phyloP scores from a whole-genome alignment of 2,113 vertebrate genomes.

The Sylvia atricapilla region DNA sequence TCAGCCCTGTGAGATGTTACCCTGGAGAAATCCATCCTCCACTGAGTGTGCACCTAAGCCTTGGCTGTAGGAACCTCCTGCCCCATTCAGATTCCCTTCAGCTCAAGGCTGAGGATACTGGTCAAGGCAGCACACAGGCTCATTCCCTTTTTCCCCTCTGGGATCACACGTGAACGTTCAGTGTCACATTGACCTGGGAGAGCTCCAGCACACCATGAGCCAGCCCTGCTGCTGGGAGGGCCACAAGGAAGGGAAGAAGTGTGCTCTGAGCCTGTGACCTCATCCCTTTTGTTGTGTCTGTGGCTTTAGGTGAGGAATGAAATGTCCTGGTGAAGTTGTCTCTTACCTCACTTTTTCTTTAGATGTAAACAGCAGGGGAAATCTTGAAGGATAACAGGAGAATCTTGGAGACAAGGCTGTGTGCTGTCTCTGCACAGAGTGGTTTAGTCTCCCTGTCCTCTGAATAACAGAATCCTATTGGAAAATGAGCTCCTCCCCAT shows the following conservation, averaged over 20 bases:
- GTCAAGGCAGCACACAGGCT: neutral
- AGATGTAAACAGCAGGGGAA: neutral
- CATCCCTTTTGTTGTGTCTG: neutral
- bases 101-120: neutral
- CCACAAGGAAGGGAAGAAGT: neutral
- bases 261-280: neutral
- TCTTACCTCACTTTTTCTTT: neutral
- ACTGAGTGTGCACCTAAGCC: neutral
- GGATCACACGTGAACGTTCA: neutral
- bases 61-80: neutral
- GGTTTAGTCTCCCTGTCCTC: neutral
- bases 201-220: neutral
- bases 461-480: neutral
- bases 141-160: neutral
- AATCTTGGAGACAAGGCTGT: neutral
- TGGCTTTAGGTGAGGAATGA: neutral
- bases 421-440: neutral
- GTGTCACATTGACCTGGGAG: neutral
- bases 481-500: neutral
- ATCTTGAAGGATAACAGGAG: neutral
- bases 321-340: neutral
- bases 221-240: neutral
- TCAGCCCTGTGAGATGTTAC: neutral
- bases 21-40: neutral
- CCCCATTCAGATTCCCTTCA: neutral